Evolutionary conservation across 64 coral and sea anemone genomes (phyloP).

Genomic region (Platygyra sinensis): DNA sequence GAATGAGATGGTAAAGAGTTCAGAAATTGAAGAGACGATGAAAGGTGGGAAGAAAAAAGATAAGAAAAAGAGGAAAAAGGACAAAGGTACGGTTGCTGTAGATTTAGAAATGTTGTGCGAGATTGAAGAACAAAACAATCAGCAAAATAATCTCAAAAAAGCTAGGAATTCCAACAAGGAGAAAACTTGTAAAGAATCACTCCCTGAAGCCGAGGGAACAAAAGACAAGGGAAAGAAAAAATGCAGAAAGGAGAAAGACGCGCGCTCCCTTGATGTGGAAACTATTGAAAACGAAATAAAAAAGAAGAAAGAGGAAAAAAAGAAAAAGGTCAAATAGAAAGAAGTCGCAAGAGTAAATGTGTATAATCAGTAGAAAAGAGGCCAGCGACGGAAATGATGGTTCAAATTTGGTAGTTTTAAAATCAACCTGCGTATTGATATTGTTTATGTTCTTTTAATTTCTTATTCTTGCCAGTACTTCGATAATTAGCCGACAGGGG

Average conservation of each 20-base stretch:
- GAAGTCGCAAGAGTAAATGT: background rate
- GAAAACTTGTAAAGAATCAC: background rate
- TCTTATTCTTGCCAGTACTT: too few species aligned
- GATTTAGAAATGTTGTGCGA: background rate
- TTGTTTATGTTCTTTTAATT: too few species aligned
- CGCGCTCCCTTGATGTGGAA: background rate
- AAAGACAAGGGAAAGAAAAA: background rate
- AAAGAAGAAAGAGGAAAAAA: background rate
- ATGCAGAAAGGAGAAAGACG: background rate
- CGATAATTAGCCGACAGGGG: too few species aligned
- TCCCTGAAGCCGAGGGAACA: background rate
- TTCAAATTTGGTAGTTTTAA: background rate
- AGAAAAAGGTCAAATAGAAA: slow-evolving; percentile 14
- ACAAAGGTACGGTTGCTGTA: background rate
- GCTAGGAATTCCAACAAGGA: background rate
- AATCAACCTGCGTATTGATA: background rate
- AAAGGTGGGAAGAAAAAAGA: slow-evolving; percentile 22
- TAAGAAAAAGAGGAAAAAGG: background rate
- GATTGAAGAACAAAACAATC: background rate
- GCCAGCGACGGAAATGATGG: background rate
- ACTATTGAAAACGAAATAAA: background rate
- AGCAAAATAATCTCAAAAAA: background rate
- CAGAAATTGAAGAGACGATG: background rate
- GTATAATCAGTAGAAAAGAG: background rate
- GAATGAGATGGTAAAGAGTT: background rate